phyloP scores from a whole-genome alignment of 2,888 invertebrate species.

The Odontothrips loti region DNA sequence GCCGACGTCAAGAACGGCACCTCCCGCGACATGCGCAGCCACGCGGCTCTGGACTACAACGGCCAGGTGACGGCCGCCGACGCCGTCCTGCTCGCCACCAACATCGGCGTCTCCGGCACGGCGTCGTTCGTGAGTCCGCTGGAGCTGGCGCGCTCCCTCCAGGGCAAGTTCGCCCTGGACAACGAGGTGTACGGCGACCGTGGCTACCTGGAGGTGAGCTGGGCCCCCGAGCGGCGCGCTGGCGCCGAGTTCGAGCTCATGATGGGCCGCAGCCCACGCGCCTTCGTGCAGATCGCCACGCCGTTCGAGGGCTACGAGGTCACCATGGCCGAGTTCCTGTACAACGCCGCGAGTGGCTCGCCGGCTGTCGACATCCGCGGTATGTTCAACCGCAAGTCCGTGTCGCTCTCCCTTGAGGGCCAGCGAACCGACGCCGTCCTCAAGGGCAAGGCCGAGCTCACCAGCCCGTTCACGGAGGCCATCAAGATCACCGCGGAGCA shows the following conservation, averaged over 20 bases:
- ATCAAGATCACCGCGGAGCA: conserved; percentile 30
- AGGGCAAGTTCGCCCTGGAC: not conserved
- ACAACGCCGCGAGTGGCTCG: not conserved
- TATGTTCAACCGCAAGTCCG: conserved; percentile 30
- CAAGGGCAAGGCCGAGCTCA: conserved; percentile 29
- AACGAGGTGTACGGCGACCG: conserved; percentile 20
- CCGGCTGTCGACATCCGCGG: conserved; percentile 27
- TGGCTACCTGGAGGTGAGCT: conserved; percentile 29
- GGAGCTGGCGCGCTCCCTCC: not conserved
- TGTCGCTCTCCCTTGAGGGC: conserved; percentile 27
- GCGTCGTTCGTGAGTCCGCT: conserved; percentile 12
- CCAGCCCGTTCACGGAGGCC: conserved; percentile 31
- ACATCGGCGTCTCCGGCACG: conserved; percentile 21
- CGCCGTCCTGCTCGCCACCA: not conserved
- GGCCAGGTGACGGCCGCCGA: not conserved
- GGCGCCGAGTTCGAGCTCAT: conserved; percentile 28
- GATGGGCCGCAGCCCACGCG: conserved; percentile 16
- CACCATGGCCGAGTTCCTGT: conserved; percentile 28
- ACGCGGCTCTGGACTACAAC: not conserved
- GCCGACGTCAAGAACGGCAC: conserved; percentile 11
- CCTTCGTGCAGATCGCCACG: conserved; percentile 32
- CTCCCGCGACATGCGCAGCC: not conserved
- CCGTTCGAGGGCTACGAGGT: conserved; percentile 36
- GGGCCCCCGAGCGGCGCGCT: conserved; percentile 28
- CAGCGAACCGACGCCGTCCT: conserved; percentile 28